Percentiles rank a stretch among this genome's conserved stretches.
Evolutionary conservation across 2,113 vertebrate genomes (phyloP).

Genomic region (Bufo gargarizans): DNA sequence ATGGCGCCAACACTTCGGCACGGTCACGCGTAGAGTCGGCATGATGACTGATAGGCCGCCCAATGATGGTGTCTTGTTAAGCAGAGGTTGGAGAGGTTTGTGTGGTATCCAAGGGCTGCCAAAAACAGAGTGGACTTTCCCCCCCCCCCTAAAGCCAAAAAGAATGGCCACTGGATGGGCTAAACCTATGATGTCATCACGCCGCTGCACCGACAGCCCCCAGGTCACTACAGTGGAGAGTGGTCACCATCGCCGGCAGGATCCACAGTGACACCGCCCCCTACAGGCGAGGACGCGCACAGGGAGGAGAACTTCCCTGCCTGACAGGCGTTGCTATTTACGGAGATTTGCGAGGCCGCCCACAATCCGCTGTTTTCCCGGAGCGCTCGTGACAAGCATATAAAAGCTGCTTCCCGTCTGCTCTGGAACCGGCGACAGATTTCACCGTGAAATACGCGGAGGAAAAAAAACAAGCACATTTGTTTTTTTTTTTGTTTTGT

Average conservation of each 20-base stretch:
- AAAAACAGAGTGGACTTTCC: no score
- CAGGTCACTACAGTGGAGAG: no score
- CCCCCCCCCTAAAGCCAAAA: no score
- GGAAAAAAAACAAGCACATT: slow-evolving; percentile 11
- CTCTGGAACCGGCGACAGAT: background rate
- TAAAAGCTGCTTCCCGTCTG: background rate
- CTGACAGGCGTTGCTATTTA: background rate
- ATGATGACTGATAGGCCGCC: background rate
- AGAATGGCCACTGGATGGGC: no score
- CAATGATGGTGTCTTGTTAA: background rate
- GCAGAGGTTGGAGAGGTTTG: no score
- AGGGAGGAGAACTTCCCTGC: background rate
- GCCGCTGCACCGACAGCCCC: no score
- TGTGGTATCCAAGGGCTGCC: no score
- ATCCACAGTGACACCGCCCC: background rate
- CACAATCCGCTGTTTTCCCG: background rate
- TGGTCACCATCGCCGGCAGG: no score
- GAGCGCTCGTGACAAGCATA: background rate
- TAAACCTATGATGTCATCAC: no score
- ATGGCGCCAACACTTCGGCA: background rate
- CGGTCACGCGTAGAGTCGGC: no score
- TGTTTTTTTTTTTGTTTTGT: slow-evolving; percentile 30
- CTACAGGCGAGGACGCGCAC: background rate
- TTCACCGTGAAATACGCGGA: slow-evolving; percentile 25
- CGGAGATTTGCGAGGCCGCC: background rate